Conservation (phyloP, 2,888 invertebrate species). For the Stenurella melanura region DNA sequence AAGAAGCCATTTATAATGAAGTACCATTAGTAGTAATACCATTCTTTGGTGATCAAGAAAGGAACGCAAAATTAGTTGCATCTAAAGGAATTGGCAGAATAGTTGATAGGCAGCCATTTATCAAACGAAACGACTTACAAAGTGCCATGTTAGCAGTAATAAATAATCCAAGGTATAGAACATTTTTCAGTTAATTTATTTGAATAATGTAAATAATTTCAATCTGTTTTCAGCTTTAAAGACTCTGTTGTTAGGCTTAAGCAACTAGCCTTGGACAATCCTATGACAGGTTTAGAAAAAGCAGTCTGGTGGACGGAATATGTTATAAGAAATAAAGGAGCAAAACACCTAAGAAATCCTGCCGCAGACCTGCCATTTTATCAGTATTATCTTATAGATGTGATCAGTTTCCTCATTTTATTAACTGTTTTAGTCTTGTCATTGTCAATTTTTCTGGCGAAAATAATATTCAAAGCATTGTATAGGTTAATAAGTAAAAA, state of each 20-base stretch:
- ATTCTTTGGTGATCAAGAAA: conserved; percentile 18
- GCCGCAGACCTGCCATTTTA: conserved; percentile 50
- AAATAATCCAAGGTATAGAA: conserved; percentile 13
- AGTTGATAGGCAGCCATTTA: background rate
- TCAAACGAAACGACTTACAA: conserved; percentile 5
- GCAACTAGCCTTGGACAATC: conserved; percentile 26
- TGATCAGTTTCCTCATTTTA: conserved; percentile 47
- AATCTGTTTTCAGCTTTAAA: conserved; percentile 38
- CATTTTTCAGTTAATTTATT: no score
- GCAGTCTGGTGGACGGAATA: conserved; percentile 63
- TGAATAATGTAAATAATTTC: no score
- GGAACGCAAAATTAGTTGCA: conserved; percentile 6
- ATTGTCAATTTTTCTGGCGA: background rate
- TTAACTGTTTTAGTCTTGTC: background rate
- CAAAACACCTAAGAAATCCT: conserved; percentile 53
- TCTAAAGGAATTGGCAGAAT: conserved; percentile 9
- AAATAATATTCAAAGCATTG: conserved; percentile 11
- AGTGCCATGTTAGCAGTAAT: conserved; percentile 21
- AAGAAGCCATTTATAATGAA: conserved; percentile 27
- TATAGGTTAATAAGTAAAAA: conserved; percentile 55
- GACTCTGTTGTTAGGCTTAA: background rate
- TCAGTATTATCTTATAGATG: conserved; percentile 57
- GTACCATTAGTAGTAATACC: conserved; percentile 38
- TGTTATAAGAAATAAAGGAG: conserved; percentile 56
- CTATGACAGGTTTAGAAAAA: conserved; percentile 54